Conservation (phyloP, 2,113 vertebrate species). For the Mustela nigripes region DNA sequence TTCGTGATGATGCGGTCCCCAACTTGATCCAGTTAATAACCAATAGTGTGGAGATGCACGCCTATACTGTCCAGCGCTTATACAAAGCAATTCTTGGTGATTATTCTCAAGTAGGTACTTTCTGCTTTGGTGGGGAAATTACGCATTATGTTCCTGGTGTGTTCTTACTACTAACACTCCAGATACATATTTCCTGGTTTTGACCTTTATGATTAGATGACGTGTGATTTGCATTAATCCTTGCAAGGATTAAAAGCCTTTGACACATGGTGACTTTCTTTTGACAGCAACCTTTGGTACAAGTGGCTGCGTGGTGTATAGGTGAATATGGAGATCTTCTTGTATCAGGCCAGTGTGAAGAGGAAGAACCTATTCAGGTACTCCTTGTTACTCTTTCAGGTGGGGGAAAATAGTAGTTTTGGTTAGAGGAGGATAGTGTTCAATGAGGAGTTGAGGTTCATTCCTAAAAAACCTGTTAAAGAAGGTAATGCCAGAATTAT, state of each 20-base stretch:
- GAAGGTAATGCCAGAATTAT: neutral
- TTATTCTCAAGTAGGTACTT: conserved; percentile 95
- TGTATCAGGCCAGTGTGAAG: conserved; percentile 98
- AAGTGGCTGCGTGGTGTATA: conserved; percentile 99
- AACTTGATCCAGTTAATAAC: conserved; percentile 99
- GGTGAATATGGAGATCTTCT: conserved; percentile 99
- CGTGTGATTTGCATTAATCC: conserved; percentile 9
- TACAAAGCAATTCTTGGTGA: conserved; percentile 99
- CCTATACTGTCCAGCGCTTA: conserved; percentile 98
- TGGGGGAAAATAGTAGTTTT: neutral
- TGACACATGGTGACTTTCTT: conserved; percentile 71
- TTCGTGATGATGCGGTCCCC: conserved; percentile 98
- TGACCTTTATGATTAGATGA: conserved; percentile 41
- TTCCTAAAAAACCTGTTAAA: conserved; percentile 43
- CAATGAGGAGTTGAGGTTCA: conserved; percentile 31
- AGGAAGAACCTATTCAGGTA: conserved; percentile 99
- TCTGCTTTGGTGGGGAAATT: neutral
- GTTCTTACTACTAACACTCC: neutral
- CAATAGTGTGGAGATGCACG: conserved; percentile 99
- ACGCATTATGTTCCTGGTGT: neutral
- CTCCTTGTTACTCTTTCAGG: neutral
- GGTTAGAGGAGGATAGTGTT: neutral
- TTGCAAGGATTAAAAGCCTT: conserved; percentile 46
- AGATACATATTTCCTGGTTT: neutral
- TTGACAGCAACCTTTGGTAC: conserved; percentile 96